Percentiles rank a stretch among this genome's conserved stretches.
Conservation (phyloP, 30 jellyfish, hydroid and myxozoan species). For the Aurelia coerulea region DNA sequence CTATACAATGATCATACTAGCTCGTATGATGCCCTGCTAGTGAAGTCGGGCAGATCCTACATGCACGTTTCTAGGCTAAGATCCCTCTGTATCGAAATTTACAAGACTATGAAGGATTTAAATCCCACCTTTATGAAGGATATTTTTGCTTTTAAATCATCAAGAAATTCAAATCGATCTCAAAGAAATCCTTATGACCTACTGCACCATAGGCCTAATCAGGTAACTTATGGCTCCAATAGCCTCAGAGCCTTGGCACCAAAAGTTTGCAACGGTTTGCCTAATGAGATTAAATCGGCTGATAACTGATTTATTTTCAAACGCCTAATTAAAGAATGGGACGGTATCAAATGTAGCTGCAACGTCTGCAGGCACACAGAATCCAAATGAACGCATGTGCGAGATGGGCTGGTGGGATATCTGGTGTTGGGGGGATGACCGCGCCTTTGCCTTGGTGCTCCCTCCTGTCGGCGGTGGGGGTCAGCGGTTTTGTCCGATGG, state of each 20-base stretch:
- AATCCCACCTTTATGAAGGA: conserved; percentile 9
- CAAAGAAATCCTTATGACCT: conserved; percentile 23
- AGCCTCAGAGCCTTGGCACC: conserved; percentile 8
- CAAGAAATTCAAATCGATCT: background rate
- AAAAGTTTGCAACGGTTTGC: background rate
- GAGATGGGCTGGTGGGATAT: too few species aligned
- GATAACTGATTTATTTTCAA: background rate
- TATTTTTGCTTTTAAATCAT: background rate
- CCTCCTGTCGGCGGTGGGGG: too few species aligned
- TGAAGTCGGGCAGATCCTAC: background rate
- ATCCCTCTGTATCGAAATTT: background rate
- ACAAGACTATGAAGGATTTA: background rate
- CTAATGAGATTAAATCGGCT: conserved; percentile 12
- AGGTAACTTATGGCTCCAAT: background rate
- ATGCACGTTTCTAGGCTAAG: conserved; percentile 11
- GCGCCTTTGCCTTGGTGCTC: too few species aligned
- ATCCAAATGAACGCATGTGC: background rate
- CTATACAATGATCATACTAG: background rate
- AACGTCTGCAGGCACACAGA: conserved; percentile 12
- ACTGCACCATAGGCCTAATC: conserved; percentile 20
- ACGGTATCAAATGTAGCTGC: background rate
- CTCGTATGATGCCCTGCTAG: background rate
- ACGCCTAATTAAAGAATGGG: background rate
- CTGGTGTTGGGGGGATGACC: too few species aligned
- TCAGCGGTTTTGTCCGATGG: too few species aligned